Evolutionary conservation across 1,140 invertebrate genomes (phyloP), one percentile per base, ranked within the genome.

Genomic region (Heliothis virescens): DNA sequence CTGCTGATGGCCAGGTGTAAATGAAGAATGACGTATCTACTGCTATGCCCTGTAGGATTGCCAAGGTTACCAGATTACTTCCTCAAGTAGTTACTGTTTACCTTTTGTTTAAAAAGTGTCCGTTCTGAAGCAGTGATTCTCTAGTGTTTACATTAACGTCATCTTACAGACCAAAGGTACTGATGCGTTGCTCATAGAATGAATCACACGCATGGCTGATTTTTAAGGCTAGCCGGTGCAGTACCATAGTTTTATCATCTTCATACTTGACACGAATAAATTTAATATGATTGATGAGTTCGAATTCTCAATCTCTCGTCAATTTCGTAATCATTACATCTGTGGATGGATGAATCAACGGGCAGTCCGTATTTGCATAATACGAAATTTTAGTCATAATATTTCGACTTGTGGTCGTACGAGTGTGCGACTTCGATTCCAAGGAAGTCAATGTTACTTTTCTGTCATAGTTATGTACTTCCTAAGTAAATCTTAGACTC

Each of bases 1-100:
- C 63, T 53, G 65, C 65, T 69, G 65, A 69, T 67, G 47, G 5
- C 48, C 47, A 69, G 65, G 48, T 69, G 62, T 11, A 29, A 5
- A 13, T 11, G 34, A 1, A 65, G 9, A 16, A 41, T 65, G 21
- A 48, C 41, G 41, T 48, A 10, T 41, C 34, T 41, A 41, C 34
- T 16, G 1, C 2, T 18, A 21, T 65, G n/a, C 62, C 34, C 41
- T 47, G 9, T 18, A n/a, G 62, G 41, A 18, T 65, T 65, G 34
- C 11, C 62, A 65, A 65, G 62, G 62, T 65, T 18, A 65, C 10
- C 4, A 11, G 16, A 26, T 16, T 29, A 26, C 57, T 59, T 13
- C 57, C 12, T 59, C 12, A 26, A 21, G 57, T 59, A 26, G 11
- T 26, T 13, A n/a, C 10, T 26, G 16, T 57, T 57, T 15, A 15